Evolutionary conservation across 2,888 invertebrate species (phyloP), one percentile per base, ranked within the genome.

Genomic region (Reticulitermes lucifugus): DNA sequence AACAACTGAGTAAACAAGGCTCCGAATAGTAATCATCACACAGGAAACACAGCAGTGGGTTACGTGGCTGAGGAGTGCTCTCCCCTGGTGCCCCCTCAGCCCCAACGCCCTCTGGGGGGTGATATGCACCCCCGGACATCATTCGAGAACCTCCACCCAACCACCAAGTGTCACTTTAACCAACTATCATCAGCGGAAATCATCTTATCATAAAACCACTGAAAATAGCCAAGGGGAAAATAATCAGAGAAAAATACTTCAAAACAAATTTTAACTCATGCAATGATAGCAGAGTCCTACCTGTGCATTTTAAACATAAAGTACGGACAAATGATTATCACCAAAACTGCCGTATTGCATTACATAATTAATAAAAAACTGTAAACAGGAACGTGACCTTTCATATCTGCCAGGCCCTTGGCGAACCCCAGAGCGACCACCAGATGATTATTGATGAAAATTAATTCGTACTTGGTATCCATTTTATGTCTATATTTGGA

Each of bases 11-110:
- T 83, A 95, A 92, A 88, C 95, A 94, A 1, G 95, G 95, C 88
- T 95, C 95, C 84, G 92, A 93, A 89, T 93, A 95, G 88, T 94
- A 94, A 89, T 94, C 94, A 88, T 94, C 94, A 89, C 95, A 95
- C 88, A 95, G 91, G 86, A 93, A 93, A 89, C 95, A 95, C 82
- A 94, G 91, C 60, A 95, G 90, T 0, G 95, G 95, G 89, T 94
- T 94, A 88, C 91, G 87, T 59, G 89, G 88, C 73, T 89, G 88
- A 60, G 88, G 87, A n/a, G 86, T 51, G 43, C 83, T 83, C 51
- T 86, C 86, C 22, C 86, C 86, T 10, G 75, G 73, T 60, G 70
- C 84, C 35, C 84, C 87, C 75, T 84, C 85, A 21, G 82, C 65
- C 41, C 82, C 84, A 55, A 75, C 82, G 35, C 81, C 77, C 41